Percentiles rank a stretch among this genome's conserved stretches.
Conservation (phyloP, 35 echinoderm and acorn worm species). For the Nesometra sesokonis region DNA sequence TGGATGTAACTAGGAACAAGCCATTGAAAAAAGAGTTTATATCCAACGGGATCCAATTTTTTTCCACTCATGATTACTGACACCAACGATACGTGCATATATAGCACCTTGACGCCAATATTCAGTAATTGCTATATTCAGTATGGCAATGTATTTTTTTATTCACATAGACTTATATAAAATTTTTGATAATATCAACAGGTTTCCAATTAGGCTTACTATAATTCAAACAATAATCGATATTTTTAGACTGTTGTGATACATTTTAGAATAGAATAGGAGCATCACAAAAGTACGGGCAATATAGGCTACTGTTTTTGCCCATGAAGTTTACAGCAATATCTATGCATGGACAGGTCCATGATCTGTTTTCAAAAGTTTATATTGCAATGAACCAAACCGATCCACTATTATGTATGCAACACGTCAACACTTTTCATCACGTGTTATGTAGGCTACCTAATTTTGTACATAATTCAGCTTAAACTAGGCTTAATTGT, state of each 20-base stretch:
- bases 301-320: no score
- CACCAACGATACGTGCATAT: constrained; percentile 76
- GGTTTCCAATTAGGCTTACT: constrained; percentile 56
- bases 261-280: background rate
- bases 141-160: constrained; percentile 72
- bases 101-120: constrained; percentile 54
- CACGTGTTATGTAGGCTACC: no score
- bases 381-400: no score
- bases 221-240: constrained; percentile 15
- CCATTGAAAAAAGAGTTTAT: constrained; percentile 72
- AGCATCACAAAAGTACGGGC: no score
- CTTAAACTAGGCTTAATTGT: no score
- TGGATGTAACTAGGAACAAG: constrained; percentile 65
- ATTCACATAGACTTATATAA: constrained; percentile 58
- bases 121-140: constrained; percentile 78
- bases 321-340: no score
- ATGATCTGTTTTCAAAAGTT: no score
- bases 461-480: no score
- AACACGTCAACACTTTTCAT: no score
- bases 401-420: no score
- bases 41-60: background rate
- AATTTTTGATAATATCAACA: constrained; percentile 43
- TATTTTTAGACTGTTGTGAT: background rate
- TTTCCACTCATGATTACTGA: constrained; percentile 20
- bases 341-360: no score